A percentile compares a stretch with the other conserved stretches of the same genome.
phyloP scores from a whole-genome alignment of 2,797 vertebrate species.

The Peromyscus aztecus region DNA sequence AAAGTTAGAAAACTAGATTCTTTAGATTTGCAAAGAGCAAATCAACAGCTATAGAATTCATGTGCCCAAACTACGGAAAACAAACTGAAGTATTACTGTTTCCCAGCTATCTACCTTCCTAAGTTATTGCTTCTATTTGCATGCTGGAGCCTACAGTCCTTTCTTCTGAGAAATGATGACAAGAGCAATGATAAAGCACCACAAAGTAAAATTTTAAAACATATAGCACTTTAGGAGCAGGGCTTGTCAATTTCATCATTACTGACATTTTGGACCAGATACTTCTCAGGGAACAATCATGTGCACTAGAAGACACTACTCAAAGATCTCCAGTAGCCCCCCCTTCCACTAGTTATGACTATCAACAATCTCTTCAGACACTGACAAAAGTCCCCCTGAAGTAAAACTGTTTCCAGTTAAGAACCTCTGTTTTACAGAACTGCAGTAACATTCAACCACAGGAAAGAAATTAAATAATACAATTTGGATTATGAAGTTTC shows the following conservation, averaged over 20 bases:
- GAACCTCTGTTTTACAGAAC: neutral
- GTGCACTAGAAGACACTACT: neutral
- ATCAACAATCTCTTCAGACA: constrained; percentile 34
- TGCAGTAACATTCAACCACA: neutral
- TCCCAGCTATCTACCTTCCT: neutral
- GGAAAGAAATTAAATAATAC: neutral
- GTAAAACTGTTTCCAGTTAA: neutral
- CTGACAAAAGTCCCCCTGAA: neutral
- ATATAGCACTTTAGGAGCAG: neutral
- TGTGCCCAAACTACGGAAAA: neutral
- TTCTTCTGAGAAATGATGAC: neutral
- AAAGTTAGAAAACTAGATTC: neutral
- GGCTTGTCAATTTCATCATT: neutral
- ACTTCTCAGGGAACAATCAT: neutral
- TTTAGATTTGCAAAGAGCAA: neutral
- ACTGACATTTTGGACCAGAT: neutral
- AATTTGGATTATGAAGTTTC: neutral
- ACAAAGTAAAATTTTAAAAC: neutral
- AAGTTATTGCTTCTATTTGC: constrained; percentile 39
- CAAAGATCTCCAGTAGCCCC: neutral
- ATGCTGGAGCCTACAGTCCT: neutral
- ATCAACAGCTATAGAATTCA: neutral
- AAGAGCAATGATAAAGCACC: constrained; percentile 14
- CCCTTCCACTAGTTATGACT: neutral
- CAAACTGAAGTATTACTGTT: neutral